Evolutionary conservation across 2,113 vertebrate genomes (phyloP).

Genomic region (Lepidothrix coronata): DNA sequence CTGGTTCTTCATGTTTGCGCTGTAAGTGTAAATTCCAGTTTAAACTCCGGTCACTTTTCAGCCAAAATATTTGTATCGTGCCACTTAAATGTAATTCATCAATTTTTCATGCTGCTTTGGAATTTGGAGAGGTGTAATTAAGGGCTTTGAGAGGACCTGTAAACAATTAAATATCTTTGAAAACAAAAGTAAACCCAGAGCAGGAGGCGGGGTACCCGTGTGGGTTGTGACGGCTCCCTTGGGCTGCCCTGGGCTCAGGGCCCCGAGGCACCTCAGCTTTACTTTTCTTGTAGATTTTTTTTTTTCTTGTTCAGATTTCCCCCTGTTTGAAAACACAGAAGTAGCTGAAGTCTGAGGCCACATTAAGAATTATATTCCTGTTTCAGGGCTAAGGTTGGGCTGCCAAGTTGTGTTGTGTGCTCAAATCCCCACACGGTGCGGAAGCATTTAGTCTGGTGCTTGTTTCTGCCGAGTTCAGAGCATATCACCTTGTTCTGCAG

Average conservation of each 20-base stretch:
- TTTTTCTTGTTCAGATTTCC: background rate
- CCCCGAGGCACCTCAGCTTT: background rate
- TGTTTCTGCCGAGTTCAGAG: background rate
- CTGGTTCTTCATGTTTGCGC: background rate
- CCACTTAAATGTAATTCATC: background rate
- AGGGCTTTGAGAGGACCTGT: background rate
- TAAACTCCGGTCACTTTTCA: background rate
- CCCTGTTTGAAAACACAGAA: background rate
- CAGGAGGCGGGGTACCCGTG: background rate
- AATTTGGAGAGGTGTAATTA: background rate
- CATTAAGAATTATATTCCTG: accelerated
- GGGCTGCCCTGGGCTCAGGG: background rate
- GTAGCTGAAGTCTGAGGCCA: background rate
- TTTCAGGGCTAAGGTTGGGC: background rate
- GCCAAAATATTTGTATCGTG: background rate
- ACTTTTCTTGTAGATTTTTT: background rate
- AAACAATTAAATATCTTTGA: background rate
- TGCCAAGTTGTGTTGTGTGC: background rate
- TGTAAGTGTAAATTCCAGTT: background rate
- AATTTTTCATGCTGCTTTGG: background rate
- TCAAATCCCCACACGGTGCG: background rate
- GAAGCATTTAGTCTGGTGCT: background rate
- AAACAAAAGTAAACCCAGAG: background rate
- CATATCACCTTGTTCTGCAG: background rate
- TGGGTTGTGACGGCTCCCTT: accelerated